Evolutionary conservation across 2,888 invertebrate species (phyloP).

Genomic region (Epinotia ramella): DNA sequence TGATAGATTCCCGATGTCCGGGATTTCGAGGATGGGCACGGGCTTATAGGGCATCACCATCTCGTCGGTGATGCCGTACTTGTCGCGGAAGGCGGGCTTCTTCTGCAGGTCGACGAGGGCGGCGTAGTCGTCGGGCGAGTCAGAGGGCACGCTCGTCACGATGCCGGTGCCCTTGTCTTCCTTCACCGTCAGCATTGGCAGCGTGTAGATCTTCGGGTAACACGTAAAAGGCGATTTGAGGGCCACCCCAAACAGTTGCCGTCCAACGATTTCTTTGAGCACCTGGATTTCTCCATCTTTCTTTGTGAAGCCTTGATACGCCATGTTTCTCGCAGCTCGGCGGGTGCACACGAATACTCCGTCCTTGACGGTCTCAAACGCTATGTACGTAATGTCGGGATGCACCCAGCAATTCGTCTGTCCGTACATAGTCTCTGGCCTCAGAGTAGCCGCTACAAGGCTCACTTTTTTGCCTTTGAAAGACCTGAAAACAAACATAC

Average conservation of each 20-base stretch:
- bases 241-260: slow-evolving; percentile 92
- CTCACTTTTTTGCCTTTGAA: slow-evolving; percentile 87
- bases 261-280: slow-evolving; percentile 88
- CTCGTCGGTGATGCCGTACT: slow-evolving; percentile 93
- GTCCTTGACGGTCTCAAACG: slow-evolving; percentile 88
- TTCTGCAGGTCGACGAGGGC: slow-evolving; percentile 97
- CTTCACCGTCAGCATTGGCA: slow-evolving; percentile 99
- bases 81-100: slow-evolving; percentile 96
- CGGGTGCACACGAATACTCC: slow-evolving; percentile 95
- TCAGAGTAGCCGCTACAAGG: slow-evolving; percentile 98
- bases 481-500: slow-evolving; percentile 68
- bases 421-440: slow-evolving; percentile 99
- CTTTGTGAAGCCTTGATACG: slow-evolving; percentile 95
- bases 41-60: slow-evolving; percentile 88
- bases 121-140: slow-evolving; percentile 99
- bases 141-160: slow-evolving; percentile 99
- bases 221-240: slow-evolving; percentile 93
- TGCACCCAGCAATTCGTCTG: slow-evolving; percentile 99
- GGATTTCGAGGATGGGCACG: slow-evolving; percentile 96
- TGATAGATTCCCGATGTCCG: slow-evolving; percentile 93
- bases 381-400: slow-evolving; percentile 97
- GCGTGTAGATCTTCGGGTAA: slow-evolving; percentile 94
- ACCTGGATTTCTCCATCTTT: slow-evolving; percentile 92
- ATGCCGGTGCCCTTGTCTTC: slow-evolving; percentile 99
- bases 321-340: slow-evolving; percentile 97